Percentiles rank a stretch among this genome's conserved stretches.
Conservation (phyloP, 2,888 invertebrate species). For the Strigamia maritima region DNA sequence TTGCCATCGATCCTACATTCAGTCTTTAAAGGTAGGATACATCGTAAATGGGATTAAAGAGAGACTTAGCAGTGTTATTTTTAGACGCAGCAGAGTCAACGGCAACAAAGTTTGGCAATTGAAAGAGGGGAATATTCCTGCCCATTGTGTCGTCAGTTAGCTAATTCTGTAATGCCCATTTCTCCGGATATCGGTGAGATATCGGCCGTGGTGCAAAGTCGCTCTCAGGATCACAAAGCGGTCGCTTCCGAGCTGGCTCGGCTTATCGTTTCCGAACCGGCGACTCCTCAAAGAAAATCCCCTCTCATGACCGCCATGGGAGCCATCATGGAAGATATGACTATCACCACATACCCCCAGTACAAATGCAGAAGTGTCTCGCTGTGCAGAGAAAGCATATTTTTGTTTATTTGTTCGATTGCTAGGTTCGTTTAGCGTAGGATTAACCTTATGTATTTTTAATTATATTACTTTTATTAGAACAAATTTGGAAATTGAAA, state of each 20-base stretch:
- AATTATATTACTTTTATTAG: conserved; percentile 54
- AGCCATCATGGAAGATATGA: conserved; percentile 77
- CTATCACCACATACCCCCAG: conserved; percentile 77
- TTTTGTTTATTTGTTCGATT: conserved; percentile 67
- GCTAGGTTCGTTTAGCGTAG: conserved; percentile 48
- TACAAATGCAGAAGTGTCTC: conserved; percentile 58
- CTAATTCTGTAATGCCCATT: conserved; percentile 78
- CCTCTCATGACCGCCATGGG: conserved; percentile 54
- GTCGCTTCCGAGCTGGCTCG: conserved; percentile 50
- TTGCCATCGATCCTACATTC: conserved; percentile 86
- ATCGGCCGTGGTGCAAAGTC: conserved; percentile 56
- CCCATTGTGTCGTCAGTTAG: conserved; percentile 88
- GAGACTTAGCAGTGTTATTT: background rate
- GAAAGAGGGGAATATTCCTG: conserved; percentile 87
- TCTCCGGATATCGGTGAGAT: conserved; percentile 59
- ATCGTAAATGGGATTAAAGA: background rate
- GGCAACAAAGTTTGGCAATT: conserved; percentile 68
- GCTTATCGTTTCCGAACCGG: conserved; percentile 55
- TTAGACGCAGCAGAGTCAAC: conserved; percentile 54
- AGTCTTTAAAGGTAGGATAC: conserved; percentile 65
- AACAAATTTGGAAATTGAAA: conserved; percentile 88
- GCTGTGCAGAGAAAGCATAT: conserved; percentile 69
- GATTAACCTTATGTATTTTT: background rate
- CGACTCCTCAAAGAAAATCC: conserved; percentile 48
- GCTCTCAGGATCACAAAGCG: conserved; percentile 52